Conservation (phyloP, 1,140 invertebrate species). For the Drosophila insularis region DNA sequence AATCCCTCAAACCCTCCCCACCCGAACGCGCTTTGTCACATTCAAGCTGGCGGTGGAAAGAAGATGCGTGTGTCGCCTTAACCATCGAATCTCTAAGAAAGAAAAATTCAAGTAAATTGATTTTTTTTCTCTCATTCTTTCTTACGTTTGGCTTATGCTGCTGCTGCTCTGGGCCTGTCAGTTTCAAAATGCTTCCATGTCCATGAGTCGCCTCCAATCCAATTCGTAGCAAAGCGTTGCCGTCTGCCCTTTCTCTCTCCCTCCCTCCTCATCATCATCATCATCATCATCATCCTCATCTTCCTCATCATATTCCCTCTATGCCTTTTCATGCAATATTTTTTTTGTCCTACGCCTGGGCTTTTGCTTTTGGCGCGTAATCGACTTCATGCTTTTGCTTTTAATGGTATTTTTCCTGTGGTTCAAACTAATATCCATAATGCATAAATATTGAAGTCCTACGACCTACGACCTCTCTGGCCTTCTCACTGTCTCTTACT, state of each 20-base stretch:
- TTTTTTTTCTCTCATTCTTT: constrained; percentile 57
- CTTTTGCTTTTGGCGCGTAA: constrained; percentile 79
- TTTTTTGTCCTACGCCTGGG: constrained; percentile 36
- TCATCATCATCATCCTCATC: constrained; percentile 24
- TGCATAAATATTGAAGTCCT: constrained; percentile 77
- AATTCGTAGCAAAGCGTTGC: not conserved
- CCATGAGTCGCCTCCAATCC: constrained; percentile 29
- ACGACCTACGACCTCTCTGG: constrained; percentile 53
- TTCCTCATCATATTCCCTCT: constrained; percentile 47
- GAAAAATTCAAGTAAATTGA: constrained; percentile 80
- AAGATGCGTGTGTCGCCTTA: constrained; percentile 48
- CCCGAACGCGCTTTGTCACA: constrained; percentile 66
- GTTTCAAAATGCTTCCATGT: constrained; percentile 57
- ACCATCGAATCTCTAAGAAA: constrained; percentile 36
- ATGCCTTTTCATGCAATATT: constrained; percentile 59
- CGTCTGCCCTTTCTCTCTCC: not conserved
- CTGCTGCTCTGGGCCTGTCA: constrained; percentile 61
- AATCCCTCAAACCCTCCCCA: constrained; percentile 6
- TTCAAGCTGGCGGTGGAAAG: constrained; percentile 54
- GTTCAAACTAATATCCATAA: constrained; percentile 81
- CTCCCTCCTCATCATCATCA: not conserved
- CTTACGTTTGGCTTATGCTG: constrained; percentile 49
- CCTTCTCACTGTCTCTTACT: not conserved
- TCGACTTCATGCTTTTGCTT: constrained; percentile 80
- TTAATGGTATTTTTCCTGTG: constrained; percentile 81